These are phyloP conservation scores for Entelurus aequoreus DNA, from an alignment of 2,113 vertebrate genomes.

Conservation along the genomic window DNA sequence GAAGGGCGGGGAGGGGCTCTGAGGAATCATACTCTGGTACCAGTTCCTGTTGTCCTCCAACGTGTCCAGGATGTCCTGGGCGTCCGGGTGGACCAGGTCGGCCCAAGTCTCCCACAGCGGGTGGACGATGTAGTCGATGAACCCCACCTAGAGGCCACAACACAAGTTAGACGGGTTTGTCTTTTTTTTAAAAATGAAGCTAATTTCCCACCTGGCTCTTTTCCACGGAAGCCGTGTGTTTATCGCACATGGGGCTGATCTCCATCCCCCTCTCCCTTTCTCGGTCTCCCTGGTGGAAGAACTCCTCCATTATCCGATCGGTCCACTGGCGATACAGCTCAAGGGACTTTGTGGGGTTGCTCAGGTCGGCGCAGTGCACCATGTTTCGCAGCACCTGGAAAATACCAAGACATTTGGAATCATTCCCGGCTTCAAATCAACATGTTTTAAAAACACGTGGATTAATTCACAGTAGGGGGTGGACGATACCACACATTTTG, in stretches of 20 bases:
- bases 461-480: too few relatives aligned
- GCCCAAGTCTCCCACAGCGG: slow-evolving; percentile 99
- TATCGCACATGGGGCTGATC: slow-evolving; percentile 98
- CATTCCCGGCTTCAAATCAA: too few relatives aligned
- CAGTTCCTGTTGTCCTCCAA: slow-evolving; percentile 99
- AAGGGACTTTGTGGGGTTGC: slow-evolving; percentile 96
- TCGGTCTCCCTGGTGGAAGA: slow-evolving; percentile 97
- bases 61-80: slow-evolving; percentile 97
- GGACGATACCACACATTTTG: too few relatives aligned
- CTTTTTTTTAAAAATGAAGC: not conserved
- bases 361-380: slow-evolving; percentile 97
- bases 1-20: slow-evolving; percentile 93
- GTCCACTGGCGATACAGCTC: slow-evolving; percentile 98
- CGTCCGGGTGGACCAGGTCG: slow-evolving; percentile 94
- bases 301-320: slow-evolving; percentile 97
- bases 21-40: slow-evolving; percentile 99
- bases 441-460: too few relatives aligned
- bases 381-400: slow-evolving; percentile 93
- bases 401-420: not conserved
- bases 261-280: slow-evolving; percentile 96
- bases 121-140: slow-evolving; percentile 98
- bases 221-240: slow-evolving; percentile 95
- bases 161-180: not conserved
- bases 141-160: slow-evolving; percentile 80
- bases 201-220: slow-evolving; percentile 85